These are phyloP conservation scores for Hyalella azteca DNA, from an alignment of 2,888 invertebrate genomes.

Conservation along the genomic window DNA sequence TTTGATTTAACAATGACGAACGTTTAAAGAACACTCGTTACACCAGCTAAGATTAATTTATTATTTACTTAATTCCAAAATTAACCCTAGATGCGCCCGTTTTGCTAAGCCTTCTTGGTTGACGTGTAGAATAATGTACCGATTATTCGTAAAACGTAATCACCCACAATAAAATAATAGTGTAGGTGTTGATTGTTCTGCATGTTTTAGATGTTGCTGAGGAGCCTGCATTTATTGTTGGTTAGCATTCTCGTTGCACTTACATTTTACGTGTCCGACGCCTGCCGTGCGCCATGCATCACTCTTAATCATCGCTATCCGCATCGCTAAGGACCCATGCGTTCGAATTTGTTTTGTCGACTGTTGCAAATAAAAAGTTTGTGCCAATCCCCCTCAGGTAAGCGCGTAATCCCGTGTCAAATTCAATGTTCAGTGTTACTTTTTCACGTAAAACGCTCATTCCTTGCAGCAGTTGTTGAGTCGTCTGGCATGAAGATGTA, in stretches of 20 bases:
- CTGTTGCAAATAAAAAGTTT: neutral
- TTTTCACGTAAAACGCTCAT: too few relatives aligned
- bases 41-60: too few relatives aligned
- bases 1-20: too few relatives aligned
- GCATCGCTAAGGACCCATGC: too few relatives aligned
- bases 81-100: too few relatives aligned
- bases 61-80: too few relatives aligned
- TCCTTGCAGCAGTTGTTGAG: too few relatives aligned
- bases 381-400: neutral
- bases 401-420: neutral
- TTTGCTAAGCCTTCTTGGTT: too few relatives aligned
- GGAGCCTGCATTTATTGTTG: neutral
- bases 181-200: slow-evolving; percentile 17
- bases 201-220: slow-evolving; percentile 2
- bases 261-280: neutral
- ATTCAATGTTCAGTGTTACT: neutral
- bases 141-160: neutral
- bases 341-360: neutral
- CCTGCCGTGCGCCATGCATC: neutral
- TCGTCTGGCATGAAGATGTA: too few relatives aligned
- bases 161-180: neutral
- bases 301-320: neutral
- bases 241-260: neutral
- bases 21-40: too few relatives aligned
- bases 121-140: neutral